phyloP scores from a whole-genome alignment of 2,888 invertebrate genomes.

The Leptarthrus brevirostris region DNA sequence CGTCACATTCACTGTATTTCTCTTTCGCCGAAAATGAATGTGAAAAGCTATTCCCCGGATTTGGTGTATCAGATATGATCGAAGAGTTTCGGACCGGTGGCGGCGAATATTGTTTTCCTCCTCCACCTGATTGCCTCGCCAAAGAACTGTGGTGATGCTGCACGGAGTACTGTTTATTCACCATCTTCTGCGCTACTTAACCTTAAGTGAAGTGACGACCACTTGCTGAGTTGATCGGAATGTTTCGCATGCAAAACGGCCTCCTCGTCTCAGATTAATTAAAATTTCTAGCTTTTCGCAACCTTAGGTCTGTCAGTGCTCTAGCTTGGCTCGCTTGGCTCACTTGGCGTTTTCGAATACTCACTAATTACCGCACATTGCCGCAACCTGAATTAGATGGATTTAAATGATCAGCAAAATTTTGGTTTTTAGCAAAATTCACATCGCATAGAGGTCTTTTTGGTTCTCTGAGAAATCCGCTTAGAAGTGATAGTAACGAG shows the following conservation, averaged over 20 bases:
- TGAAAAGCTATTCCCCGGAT: conserved; percentile 46
- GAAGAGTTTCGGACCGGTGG: conserved; percentile 51
- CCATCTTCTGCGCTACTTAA: conserved; percentile 42
- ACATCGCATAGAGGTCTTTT: not conserved
- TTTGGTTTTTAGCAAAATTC: not conserved
- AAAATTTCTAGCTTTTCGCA: conserved; percentile 5
- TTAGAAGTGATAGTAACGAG: conserved; percentile 20
- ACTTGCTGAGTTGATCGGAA: not conserved
- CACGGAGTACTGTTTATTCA: conserved; percentile 52
- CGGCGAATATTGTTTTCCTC: conserved; percentile 44
- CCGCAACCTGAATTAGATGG: not conserved
- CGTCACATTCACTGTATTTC: not conserved
- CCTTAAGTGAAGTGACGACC: conserved; percentile 17
- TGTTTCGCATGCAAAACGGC: conserved; percentile 25
- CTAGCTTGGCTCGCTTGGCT: not conserved
- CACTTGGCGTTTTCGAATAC: not conserved
- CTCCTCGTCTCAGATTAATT: not conserved
- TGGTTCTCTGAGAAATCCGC: not conserved
- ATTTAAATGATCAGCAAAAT: not conserved
- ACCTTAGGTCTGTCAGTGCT: not conserved
- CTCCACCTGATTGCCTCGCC: not conserved
- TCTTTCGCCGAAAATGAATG: conserved; percentile 17
- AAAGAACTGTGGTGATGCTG: conserved; percentile 34
- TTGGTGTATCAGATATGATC: conserved; percentile 51
- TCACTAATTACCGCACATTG: not conserved